Percentiles rank a stretch among this genome's conserved stretches.
Evolutionary conservation across 1,140 invertebrate species (phyloP).

Genomic region (Microplitis mediator): DNA sequence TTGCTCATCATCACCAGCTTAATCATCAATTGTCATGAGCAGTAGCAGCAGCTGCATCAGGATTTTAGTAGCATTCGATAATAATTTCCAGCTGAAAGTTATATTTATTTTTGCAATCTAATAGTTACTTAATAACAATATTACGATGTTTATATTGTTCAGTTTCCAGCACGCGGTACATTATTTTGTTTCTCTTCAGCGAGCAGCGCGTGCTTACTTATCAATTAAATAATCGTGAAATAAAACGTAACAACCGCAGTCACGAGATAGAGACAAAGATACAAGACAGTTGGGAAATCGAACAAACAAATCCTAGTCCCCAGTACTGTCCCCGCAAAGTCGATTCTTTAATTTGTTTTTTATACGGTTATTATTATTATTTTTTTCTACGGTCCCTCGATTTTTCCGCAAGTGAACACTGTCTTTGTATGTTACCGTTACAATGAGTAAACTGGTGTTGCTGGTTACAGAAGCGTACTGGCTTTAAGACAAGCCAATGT

Average conservation of each 20-base stretch:
- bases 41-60: background rate
- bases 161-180: background rate
- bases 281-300: constrained; percentile 7
- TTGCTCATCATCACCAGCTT: background rate
- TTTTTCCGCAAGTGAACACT: background rate
- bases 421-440: background rate
- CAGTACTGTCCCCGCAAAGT: background rate
- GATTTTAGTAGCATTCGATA: background rate
- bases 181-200: background rate
- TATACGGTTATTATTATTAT: background rate
- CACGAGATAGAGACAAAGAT: background rate
- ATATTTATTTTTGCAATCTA: background rate
- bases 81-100: background rate
- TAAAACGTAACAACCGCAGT: background rate
- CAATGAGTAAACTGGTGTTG: background rate
- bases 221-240: constrained; percentile 11
- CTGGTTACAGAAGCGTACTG: background rate
- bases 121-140: background rate
- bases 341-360: background rate
- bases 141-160: background rate
- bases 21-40: no score
- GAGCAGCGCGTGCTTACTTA: constrained; percentile 3
- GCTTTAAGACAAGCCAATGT: background rate
- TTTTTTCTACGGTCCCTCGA: background rate
- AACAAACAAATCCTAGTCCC: constrained; percentile 7